Conservation (phyloP, 2,797 vertebrate genomes). For the Borostomias antarcticus region DNA sequence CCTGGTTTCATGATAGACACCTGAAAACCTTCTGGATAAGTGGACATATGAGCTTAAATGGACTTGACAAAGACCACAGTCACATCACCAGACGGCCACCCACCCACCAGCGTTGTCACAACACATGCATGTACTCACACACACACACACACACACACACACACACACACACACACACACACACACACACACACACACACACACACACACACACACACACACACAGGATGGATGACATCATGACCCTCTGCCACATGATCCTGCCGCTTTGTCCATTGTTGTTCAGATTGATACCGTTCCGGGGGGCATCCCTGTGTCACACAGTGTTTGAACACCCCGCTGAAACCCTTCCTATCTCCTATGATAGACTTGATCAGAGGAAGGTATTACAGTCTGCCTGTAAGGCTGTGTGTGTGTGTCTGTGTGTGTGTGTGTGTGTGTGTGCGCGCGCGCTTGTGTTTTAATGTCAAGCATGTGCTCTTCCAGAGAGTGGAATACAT, state of each 20-base stretch:
- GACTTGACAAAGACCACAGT: background rate
- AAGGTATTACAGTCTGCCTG: background rate
- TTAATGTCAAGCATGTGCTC: background rate
- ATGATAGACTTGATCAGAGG: background rate
- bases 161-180: slow-evolving; percentile 6
- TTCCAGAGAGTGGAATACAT: too few species aligned
- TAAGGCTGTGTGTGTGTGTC: background rate
- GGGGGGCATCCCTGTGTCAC: background rate
- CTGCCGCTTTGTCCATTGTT: slow-evolving; percentile 9
- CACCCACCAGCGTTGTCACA: too few species aligned
- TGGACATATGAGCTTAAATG: background rate
- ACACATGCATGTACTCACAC: background rate
- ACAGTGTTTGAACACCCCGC: background rate
- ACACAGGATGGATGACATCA: slow-evolving; percentile 3
- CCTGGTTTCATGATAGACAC: background rate
- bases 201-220: background rate
- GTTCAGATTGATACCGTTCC: slow-evolving; percentile 12
- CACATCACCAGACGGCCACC: background rate
- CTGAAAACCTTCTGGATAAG: background rate
- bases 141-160: slow-evolving; percentile 1
- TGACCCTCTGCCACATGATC: background rate
- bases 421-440: too few species aligned
- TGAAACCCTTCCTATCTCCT: background rate
- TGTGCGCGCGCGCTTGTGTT: background rate
- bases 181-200: slow-evolving; percentile 5